Base-by-base conservation (phyloP, 2,888 invertebrate species). In the Bursaphelenchus okinawaensis region DNA sequence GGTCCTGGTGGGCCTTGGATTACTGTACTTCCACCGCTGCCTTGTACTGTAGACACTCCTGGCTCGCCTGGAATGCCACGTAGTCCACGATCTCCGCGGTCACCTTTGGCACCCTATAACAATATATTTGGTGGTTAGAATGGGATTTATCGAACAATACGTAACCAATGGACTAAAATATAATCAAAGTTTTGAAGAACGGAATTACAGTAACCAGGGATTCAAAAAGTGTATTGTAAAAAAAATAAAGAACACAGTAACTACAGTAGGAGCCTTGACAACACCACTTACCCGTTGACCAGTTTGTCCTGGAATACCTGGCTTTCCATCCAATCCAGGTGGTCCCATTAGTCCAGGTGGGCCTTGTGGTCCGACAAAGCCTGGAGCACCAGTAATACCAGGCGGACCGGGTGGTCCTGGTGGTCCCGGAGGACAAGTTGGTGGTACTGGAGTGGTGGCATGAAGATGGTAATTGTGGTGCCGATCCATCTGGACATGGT, bases 41-140 rank as follows among this genome's bases (percentile, higher is more conserved):
- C 56, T 40, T 54, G 69, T 9, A 69, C 66, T 16, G 68, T 52
- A 22, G 28, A 28, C 12, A 52, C 59, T 51, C 55, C 62, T 27
- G 54, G 28, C 31, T 19, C 23, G 16, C 66, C 78, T 22, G 78
- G 78, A 22, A 75, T 74, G 28, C 80, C 80, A 50, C 72, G 68
- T 7, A 72, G 67, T 6, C 79, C 78, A 0, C 68, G 66, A 31
- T 71, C 74, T 19, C 77, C 77, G 3, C 71, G 70, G n/a, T 79
- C 79, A 19, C 80, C 80, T 61, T 80, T 80, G n/a, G 72, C 75
- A 16, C 80, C 80, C 80, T 80, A 68, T 59, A 73, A 23, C 12
- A 19, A 31, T 3, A 28, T 19, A 28, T 67, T 19, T 51, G 55
- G 51, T 57, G 51, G 65, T 8, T 40, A 23, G 52, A 40, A 23